Conservation (phyloP, 1,140 invertebrate species). For the Cydia pomonella region DNA sequence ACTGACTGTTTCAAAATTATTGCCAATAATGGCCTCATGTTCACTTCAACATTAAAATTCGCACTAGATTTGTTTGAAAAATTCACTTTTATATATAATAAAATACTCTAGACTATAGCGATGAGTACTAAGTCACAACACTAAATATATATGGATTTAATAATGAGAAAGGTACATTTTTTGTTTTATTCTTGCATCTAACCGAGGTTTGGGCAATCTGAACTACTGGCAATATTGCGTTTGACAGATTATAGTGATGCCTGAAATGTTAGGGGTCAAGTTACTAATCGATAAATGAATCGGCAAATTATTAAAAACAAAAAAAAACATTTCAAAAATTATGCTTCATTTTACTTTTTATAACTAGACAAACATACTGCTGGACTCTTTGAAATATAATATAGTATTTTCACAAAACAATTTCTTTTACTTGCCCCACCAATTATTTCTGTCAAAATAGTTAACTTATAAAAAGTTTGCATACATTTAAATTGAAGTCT, state of each 20-base stretch:
- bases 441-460: not conserved
- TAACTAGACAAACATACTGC: not conserved
- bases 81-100: no score
- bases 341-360: not conserved
- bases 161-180: not conserved
- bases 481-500: not conserved
- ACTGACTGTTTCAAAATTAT: not conserved
- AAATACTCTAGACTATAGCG: no score
- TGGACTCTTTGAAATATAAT: no score
- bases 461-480: not conserved
- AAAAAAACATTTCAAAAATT: not conserved
- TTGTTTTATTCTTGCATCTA: not conserved
- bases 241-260: not conserved
- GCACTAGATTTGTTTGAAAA: not conserved
- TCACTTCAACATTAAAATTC: not conserved
- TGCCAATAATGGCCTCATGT: not conserved
- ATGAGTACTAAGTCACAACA: not conserved
- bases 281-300: constrained; percentile 4
- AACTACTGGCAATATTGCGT: not conserved
- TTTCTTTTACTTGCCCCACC: no score
- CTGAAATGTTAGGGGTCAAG: not conserved
- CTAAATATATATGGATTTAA: not conserved
- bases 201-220: not conserved
- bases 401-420: no score
- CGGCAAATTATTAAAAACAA: not conserved